phyloP scores from a whole-genome alignment of 2,888 invertebrate species.

The Priocnemis perturbator region DNA sequence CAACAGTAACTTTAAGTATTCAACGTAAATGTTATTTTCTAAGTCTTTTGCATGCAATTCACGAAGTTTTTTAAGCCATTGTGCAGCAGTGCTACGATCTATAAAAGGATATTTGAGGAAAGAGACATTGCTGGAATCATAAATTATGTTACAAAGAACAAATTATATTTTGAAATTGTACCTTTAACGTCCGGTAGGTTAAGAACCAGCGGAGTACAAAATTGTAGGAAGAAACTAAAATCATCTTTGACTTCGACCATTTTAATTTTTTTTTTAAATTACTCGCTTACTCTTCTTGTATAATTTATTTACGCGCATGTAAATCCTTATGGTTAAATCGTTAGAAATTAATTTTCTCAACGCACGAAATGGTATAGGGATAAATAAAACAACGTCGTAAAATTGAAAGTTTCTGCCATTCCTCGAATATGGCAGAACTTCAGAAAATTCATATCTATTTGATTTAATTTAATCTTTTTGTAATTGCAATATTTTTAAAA shows the following conservation, averaged over 20 bases:
- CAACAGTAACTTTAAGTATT: conserved; percentile 75
- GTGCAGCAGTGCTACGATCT: conserved; percentile 74
- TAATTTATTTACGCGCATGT: too few relatives aligned
- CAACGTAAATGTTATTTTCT: conserved; percentile 66
- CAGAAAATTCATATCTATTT: too few relatives aligned
- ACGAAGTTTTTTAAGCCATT: conserved; percentile 74
- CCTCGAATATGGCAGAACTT: too few relatives aligned
- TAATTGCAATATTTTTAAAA: too few relatives aligned
- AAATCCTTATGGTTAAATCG: too few relatives aligned
- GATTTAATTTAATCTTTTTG: too few relatives aligned
- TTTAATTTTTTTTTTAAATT: neutral
- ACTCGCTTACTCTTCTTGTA: too few relatives aligned
- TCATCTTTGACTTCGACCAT: conserved; percentile 53
- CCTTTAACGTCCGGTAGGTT: conserved; percentile 73
- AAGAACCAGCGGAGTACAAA: conserved; percentile 73
- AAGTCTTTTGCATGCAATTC: conserved; percentile 48
- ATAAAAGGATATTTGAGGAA: neutral
- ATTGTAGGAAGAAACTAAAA: conserved; percentile 74
- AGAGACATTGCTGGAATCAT: neutral
- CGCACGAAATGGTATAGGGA: too few relatives aligned
- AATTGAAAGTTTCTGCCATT: too few relatives aligned
- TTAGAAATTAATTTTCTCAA: too few relatives aligned
- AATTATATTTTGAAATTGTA: conserved; percentile 33
- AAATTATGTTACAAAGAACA: neutral
- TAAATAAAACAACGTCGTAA: too few relatives aligned